Evolutionary conservation across 2,888 invertebrate genomes (phyloP), one percentile per base, ranked within the genome.

Genomic region (Temnothorax rugatulus): DNA sequence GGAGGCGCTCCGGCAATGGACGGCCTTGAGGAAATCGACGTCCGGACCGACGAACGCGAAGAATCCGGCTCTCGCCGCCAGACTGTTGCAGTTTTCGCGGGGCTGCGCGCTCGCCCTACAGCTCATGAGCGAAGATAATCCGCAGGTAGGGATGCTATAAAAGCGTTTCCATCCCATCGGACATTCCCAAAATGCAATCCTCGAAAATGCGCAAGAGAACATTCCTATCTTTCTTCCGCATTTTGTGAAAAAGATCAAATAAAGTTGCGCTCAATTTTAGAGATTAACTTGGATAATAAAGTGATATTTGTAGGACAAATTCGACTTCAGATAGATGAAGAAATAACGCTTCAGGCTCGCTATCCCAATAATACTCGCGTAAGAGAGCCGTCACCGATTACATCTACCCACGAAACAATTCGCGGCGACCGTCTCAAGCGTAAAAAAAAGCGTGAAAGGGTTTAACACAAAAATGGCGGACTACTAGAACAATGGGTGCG

Each of bases 51-150:
- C 90, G 0, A 89, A 90, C 50, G 85, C 90, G 63, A 94, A 93
- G 66, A 93, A 93, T 86, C 92, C 93, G 5, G 87, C 93, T 0
- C 86, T 94, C 0, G 97, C 97, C 0, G 96, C 97, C 0, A 95
- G 97, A 15, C 95, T 97, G 86, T 97, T 97, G 96, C 97, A 97
- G 91, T 97, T 97, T 95, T 96, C 97, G 2, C 96, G 97, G 41
- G 97, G 97, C 69, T 97, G 97, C 93, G 96, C 97, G 41, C 96
- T 97, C 82, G 97, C 98, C 18, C 95, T 98, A 89, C 96, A 97
- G 44, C 96, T 98, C 95, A 98, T 98, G 97, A 95, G 94, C 91
- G 95, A 95, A 89, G 95, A 91, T 76, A 73, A 84, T 82, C 64
- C 57, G 25, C 88, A 88, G 86, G 89, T 90, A 66, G 13, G 11